Evolutionary conservation across 2,797 vertebrate species (phyloP), one percentile per base, ranked within the genome.

Genomic region (Pangasius djambal): DNA sequence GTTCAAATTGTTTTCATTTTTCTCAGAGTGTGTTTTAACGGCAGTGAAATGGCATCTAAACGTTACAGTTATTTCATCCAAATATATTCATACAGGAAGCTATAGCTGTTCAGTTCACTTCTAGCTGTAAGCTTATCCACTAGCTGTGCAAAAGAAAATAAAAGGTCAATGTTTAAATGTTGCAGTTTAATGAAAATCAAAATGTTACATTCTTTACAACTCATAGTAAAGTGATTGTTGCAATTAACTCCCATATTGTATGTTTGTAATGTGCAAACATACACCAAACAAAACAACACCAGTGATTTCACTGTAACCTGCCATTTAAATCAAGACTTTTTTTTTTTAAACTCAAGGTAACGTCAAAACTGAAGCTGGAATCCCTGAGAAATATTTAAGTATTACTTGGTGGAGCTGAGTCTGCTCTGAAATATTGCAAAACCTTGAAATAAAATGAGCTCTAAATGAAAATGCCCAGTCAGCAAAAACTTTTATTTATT

Each of bases 401-500:
- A 70, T 61, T 70, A 81, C 74, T 22, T 9, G 48, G 18, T 2
- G 59, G 37, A 65, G 50, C 88, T 48, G 50, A 63, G 75, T 74
- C 37, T 70, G 61, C 77, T 61, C 57, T 40, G 37, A 89, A 75
- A 61, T 86, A 77, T 22, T n/a, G 85, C 20, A 40, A 52, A 83
- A 83, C n/a, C 15, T 59, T 52, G 0, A 31, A 89, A 89, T 83
- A 20, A 86, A 89, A 81, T 55, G 20, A 70, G 52, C 28, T 18
- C 25, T 10, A 75, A 89, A 86, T 75, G 40, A 86, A 82, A 86
- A 67, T 65, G 78, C 57, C 20, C 15, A 63, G 84, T 89, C 78
- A 86, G 85, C 88, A 83, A 34, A 82, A 55, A 12, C 22, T 22
- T 89, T 50, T 82, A 57, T 87, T 52, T 78, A 83, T 61, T 52